Base-by-base conservation (phyloP, 2,888 invertebrate species). In the Ptilodon capucinus region DNA sequence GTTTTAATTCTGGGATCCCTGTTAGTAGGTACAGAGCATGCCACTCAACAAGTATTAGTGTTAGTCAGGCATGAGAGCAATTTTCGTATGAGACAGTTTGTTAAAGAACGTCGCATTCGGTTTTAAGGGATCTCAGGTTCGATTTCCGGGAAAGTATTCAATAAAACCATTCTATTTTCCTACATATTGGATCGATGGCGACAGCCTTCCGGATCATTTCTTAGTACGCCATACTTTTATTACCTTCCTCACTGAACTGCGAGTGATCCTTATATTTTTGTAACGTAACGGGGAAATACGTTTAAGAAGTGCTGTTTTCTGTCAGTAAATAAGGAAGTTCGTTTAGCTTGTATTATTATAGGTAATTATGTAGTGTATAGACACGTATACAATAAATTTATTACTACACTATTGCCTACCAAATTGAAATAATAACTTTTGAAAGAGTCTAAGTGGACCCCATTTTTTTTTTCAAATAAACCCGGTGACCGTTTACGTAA, bases 201-300 rank as follows among this genome's bases (percentile, higher is more conserved):
- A 30, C 30, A 8, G 23, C 28, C 34, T 57, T 57, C 44, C 46
- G 19, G 4, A 2, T 30, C 16, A 53, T 57, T 56, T 49, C 19
- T 40, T 34, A 28, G 25, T n/a, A 25, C 11, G 17, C 25, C 36
- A 17, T 32, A 32, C 32, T 32, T 41, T 13, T 13, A 32, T 32
- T 32, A 32, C 19, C 30, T 41, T 32, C 32, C 18, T 19, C 32
- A 32, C 28, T 32, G 13, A 41, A 18, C 32, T 13, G 18, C 30
- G 8, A 28, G 13, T 8, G 17, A 25, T 41, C 18, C 28, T n/a
- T 5, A 14, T 32, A 7, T 5, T 32, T 13, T 4, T n/a, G n/a
- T n/a, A n/a, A 16, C 16, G 34, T 14, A 16, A 1, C 17, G 4
- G 35, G 17, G 17, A 16, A 35, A 35, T 35, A 35, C 17, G 16